phyloP scores from a whole-genome alignment of 1,140 invertebrate species.

The Maniola jurtina region DNA sequence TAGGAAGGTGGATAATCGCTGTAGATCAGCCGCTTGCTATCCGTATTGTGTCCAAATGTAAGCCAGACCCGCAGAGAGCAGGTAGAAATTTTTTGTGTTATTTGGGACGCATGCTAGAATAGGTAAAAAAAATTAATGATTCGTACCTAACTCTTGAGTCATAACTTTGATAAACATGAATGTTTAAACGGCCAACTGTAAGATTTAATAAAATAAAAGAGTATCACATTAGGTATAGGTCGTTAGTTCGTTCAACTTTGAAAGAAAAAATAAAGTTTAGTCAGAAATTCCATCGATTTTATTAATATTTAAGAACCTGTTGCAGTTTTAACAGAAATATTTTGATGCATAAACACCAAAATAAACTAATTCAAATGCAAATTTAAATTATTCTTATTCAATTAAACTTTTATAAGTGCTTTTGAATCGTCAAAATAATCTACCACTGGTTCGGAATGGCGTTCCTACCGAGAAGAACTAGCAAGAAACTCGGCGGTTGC shows the following conservation, averaged over 20 bases:
- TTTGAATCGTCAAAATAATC: no score
- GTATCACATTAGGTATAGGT: not conserved
- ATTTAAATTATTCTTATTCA: no score
- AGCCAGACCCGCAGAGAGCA: constrained; percentile 54
- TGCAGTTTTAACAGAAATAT: not conserved
- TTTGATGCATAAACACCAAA: no score
- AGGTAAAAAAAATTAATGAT: constrained; percentile 43
- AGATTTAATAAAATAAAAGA: not conserved
- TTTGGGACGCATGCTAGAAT: constrained; percentile 53
- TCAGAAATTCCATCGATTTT: not conserved
- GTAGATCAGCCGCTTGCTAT: constrained; percentile 60
- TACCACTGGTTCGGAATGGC: no score
- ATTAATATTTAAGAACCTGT: not conserved
- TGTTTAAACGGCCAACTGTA: not conserved
- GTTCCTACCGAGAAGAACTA: no score
- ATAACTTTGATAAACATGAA: constrained; percentile 1
- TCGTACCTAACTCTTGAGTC: constrained; percentile 38
- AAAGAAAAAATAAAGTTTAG: not conserved
- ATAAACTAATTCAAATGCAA: no score
- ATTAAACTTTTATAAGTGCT: no score
- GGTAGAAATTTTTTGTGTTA: constrained; percentile 73
- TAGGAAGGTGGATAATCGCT: constrained; percentile 63
- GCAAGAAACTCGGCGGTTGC: no score
- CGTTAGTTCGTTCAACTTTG: not conserved
- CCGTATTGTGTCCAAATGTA: constrained; percentile 59